These are phyloP conservation scores for Porites australiensis DNA, from an alignment of 64 coral and sea anemone species.

Conservation along the genomic window DNA sequence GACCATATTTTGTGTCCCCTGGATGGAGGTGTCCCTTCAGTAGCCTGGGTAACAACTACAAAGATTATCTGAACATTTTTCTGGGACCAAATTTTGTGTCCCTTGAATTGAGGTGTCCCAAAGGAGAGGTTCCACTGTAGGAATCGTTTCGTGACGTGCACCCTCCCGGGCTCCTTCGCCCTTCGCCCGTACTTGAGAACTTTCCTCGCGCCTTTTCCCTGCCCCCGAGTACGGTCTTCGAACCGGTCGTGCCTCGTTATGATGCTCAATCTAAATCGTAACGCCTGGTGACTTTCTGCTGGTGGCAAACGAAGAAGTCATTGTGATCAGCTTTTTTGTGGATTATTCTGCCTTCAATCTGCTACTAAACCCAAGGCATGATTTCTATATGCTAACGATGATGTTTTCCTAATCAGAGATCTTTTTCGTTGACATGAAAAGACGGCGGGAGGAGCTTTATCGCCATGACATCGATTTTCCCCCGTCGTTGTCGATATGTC, in stretches of 20 bases:
- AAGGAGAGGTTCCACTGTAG: too few species aligned
- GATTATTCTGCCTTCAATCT: neutral
- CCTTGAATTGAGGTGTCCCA: too few species aligned
- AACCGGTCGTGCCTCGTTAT: slow-evolving; percentile 4
- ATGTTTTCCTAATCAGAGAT: slow-evolving; percentile 8
- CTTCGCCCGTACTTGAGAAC: too few species aligned
- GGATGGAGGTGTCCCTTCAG: too few species aligned
- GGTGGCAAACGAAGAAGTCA: slow-evolving; percentile 24
- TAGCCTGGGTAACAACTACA: too few species aligned
- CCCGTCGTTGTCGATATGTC: slow-evolving; percentile 88
- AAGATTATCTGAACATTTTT: too few species aligned
- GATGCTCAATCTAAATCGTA: slow-evolving; percentile 11
- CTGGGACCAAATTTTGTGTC: too few species aligned
- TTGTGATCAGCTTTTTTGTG: neutral
- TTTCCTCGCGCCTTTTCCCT: too few species aligned
- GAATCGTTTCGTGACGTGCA: too few species aligned
- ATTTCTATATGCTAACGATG: slow-evolving; percentile 25
- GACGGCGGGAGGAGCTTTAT: slow-evolving; percentile 85
- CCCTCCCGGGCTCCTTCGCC: too few species aligned
- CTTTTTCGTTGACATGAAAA: slow-evolving; percentile 83
- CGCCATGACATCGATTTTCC: slow-evolving; percentile 74
- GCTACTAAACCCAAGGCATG: slow-evolving; percentile 14
- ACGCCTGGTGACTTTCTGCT: slow-evolving; percentile 52
- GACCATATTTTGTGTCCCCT: too few species aligned
- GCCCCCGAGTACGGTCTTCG: neutral